Evolutionary conservation across 2,797 vertebrate species (phyloP).

Genomic region (Scomberomorus guttatus): DNA sequence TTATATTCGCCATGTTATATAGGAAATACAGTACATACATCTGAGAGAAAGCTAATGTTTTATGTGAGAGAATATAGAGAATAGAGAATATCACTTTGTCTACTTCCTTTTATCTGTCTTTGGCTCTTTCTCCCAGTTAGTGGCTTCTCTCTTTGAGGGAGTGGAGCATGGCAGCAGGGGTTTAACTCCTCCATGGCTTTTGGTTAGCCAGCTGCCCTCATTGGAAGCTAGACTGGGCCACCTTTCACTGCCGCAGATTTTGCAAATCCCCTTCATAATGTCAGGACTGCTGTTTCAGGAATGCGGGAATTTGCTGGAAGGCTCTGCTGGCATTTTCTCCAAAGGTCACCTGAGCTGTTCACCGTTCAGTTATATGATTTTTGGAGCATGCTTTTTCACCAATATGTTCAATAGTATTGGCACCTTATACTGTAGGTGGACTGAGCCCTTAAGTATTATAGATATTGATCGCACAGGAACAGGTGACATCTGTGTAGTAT

Average conservation of each 20-base stretch:
- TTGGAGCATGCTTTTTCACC: conserved; percentile 38
- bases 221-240: conserved; percentile 43
- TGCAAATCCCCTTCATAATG: conserved; percentile 67
- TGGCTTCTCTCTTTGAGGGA: not conserved
- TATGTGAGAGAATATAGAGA: conserved; percentile 1
- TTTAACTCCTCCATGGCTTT: conserved; percentile 45
- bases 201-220: conserved; percentile 27
- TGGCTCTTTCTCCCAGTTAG: not conserved
- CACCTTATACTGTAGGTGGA: conserved; percentile 30
- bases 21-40: not conserved
- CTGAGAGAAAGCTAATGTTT: not conserved
- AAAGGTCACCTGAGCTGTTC: conserved; percentile 71
- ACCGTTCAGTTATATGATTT: conserved; percentile 46
- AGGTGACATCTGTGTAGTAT: conserved; percentile 8
- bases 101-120: conserved; percentile 15
- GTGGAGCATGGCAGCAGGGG: conserved; percentile 8
- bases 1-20: conserved; percentile 2
- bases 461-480: conserved; percentile 47
- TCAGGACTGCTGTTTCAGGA: conserved; percentile 58
- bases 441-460: conserved; percentile 44
- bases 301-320: conserved; percentile 68
- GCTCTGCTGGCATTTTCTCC: conserved; percentile 69
- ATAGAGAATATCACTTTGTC: conserved; percentile 11
- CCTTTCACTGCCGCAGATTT: conserved; percentile 54
- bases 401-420: conserved; percentile 60